Base-by-base conservation (phyloP, 1,140 invertebrate species). In the Drosophila repletoides region DNA sequence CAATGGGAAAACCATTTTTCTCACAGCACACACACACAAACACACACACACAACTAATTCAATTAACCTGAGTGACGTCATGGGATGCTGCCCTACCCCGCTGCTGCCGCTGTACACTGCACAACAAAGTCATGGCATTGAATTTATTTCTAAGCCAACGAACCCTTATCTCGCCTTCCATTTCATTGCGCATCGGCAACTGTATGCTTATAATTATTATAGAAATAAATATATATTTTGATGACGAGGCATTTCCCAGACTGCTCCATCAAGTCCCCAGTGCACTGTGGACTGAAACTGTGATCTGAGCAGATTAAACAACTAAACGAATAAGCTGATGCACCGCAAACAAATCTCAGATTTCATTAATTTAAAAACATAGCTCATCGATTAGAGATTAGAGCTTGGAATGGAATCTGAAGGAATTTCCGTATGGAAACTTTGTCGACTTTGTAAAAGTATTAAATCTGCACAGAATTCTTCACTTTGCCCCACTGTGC, bases 61-160 rank as follows among this genome's bases (percentile, higher is more conserved):
- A 67, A 67, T 67, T 67, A 61, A 52, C 52, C 19, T 45, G 26
- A 12, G 6, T 49, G 55, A 65, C 63, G 63, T 63, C 40, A 64
- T 15, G 36, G 14, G 43, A 34, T 34, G 40, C 28, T 36, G 46
- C 6, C n/a, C n/a, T n/a, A n/a, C n/a, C n/a, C n/a, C n/a, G n/a
- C n/a, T n/a, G n/a, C n/a, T n/a, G n/a, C n/a, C n/a, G n/a, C n/a
- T n/a, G n/a, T n/a, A n/a, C n/a, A n/a, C n/a, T n/a, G n/a, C n/a
- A n/a, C n/a, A n/a, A 28, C 48, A 51, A 40, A 15, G 17, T 7
- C 14, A 5, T 60, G 46, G 56, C 64, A 67, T 67, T 67, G 64
- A 67, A 61, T 61, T 52, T 9, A 43, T 51, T 66, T 66, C 56
- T 43, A 60, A 66, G 36, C 55, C 28, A 40, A 21, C 21, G 34